Base-by-base conservation (phyloP, 2,888 invertebrate genomes). In the Epicampocera succincta region DNA sequence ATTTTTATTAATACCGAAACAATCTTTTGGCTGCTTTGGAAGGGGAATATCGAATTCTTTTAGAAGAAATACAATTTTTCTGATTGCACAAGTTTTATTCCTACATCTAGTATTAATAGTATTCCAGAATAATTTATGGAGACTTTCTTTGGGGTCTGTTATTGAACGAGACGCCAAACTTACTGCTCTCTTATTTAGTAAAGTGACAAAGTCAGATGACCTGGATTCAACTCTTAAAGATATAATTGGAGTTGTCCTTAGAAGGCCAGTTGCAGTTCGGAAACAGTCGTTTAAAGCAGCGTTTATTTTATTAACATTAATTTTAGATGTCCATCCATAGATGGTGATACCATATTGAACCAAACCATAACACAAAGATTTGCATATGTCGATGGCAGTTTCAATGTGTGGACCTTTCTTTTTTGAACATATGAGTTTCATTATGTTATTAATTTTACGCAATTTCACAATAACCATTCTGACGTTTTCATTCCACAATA, bases 201-300 rank as follows among this genome's bases (percentile, higher is more conserved):
- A 29, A 15, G 29, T 15, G 11, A 17, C 40, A 61, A n/a, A 52
- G 29, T 61, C 61, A 17, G 21, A 40, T 19, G 52, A 61, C 29
- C 8, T 50, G 9, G 48, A 33, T 60, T 66, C 54, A 15, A 73
- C 21, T 29, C 68, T 38, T 13, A 63, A 33, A 12, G 73, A 48
- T 0, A 40, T 21, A 17, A 80, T 8, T 12, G 80, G 66, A 12
- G 75, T 72, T 38, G 71, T 44, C 9, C 15, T 60, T 12, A 80
- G n/a, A 25, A 80, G 46, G 0, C 75, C 72, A 0, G 72, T 44
- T 13, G 85, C 84, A 60, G 63, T 82, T 76, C 84, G 80, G 82
- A 85, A 84, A 80, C 84, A 85, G 79, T 83, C 84, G 80, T 84
- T 84, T 73, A 84, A 72, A 4, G 69, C 69, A 15, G 38, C 38